phyloP scores from a whole-genome alignment of 2,797 vertebrate species.

The Typhlichthys subterraneus region DNA sequence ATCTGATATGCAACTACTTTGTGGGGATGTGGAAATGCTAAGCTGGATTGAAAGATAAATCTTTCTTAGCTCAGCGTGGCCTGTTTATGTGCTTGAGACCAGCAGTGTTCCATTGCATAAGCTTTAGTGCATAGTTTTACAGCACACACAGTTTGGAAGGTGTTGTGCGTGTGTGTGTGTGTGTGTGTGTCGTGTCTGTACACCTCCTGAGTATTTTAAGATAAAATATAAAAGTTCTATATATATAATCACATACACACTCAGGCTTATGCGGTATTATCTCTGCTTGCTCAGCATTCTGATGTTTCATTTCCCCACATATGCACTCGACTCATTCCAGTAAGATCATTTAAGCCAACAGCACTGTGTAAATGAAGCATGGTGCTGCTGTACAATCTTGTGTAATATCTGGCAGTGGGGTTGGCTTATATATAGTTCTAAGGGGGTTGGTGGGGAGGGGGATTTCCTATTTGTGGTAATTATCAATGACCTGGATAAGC shows the following conservation, averaged over 20 bases:
- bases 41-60: conserved; percentile 44
- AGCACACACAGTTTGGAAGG: conserved; percentile 18
- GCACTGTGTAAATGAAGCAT: background rate
- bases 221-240: background rate
- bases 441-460: conserved; percentile 36
- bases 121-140: conserved; percentile 57
- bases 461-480: conserved; percentile 47
- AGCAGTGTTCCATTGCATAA: conserved; percentile 43
- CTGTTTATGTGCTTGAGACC: conserved; percentile 53
- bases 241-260: no score
- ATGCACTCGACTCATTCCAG: no score
- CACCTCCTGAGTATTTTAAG: conserved; percentile 58
- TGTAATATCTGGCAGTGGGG: no score
- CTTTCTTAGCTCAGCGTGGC: conserved; percentile 34
- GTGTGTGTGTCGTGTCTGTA: conserved; percentile 79
- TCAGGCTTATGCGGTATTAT: background rate
- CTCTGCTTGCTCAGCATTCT: conserved; percentile 29
- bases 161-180: conserved; percentile 73
- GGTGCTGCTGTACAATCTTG: conserved; percentile 30
- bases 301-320: conserved; percentile 6
- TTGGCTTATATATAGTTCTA: background rate
- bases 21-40: conserved; percentile 42
- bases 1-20: conserved; percentile 33
- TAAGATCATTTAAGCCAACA: no score
- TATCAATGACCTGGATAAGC: conserved; percentile 51